phyloP scores from a whole-genome alignment of 2,888 invertebrate genomes.

The Cremastobaeus sp. region DNA sequence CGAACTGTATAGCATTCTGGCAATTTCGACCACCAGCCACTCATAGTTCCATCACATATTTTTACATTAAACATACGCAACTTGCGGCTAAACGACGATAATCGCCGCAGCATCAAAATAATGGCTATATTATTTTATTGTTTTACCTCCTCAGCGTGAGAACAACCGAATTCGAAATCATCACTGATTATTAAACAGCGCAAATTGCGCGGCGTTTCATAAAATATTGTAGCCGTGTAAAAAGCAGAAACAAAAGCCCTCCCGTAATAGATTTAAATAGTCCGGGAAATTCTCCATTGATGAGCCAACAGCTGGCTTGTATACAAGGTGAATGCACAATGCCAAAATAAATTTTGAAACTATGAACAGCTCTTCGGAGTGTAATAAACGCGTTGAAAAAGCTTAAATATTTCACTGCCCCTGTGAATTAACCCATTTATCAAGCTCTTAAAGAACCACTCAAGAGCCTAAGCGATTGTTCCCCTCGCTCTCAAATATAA shows the following conservation, averaged over 20 bases:
- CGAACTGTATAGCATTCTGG: slow-evolving; percentile 25
- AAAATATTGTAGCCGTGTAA: no score
- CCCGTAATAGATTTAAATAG: no score
- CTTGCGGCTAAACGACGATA: no score
- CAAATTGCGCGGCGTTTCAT: no score
- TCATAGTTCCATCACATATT: slow-evolving; percentile 7
- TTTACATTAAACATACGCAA: background rate
- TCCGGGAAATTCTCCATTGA: no score
- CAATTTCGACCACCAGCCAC: slow-evolving; percentile 22
- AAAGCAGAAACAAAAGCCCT: no score
- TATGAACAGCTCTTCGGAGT: background rate
- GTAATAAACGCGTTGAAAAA: slow-evolving; percentile 23
- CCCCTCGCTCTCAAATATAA: slow-evolving; percentile 32
- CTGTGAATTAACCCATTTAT: slow-evolving; percentile 47
- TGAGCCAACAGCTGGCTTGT: slow-evolving; percentile 5
- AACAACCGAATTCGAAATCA: no score
- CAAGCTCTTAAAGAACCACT: slow-evolving; percentile 45
- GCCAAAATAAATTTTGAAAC: slow-evolving; percentile 16
- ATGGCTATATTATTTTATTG: no score
- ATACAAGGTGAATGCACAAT: slow-evolving; percentile 9
- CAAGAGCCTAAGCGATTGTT: slow-evolving; percentile 43
- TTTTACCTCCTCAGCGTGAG: no score
- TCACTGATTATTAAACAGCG: no score
- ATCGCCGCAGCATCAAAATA: no score
- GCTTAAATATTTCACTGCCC: slow-evolving; percentile 32